A percentile compares a stretch with the other conserved stretches of the same genome.
Conservation (phyloP, 2,113 vertebrate species). For the Leuciscus idus region DNA sequence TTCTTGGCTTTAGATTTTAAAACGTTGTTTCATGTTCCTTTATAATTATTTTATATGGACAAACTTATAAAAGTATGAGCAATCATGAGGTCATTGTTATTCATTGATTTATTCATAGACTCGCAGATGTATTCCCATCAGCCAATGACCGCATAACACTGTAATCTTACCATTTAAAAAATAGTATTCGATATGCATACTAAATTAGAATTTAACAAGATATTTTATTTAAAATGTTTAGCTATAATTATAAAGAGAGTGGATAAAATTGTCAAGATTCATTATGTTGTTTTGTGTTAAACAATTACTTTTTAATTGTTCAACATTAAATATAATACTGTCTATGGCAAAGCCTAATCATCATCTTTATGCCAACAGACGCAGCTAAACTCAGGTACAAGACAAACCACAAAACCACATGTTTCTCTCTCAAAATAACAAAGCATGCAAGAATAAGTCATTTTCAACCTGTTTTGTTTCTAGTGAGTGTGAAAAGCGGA, state of each 20-base stretch:
- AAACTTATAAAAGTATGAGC: conserved; percentile 41
- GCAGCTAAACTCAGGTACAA: background rate
- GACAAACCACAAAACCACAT: conserved; percentile 1
- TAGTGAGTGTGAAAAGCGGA: conserved; percentile 5
- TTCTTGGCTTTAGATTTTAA: background rate
- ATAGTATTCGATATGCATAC: background rate
- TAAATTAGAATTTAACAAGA: conserved; percentile 3
- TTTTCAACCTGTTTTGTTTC: conserved; percentile 27
- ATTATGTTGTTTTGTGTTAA: conserved; percentile 1
- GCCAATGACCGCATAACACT: conserved; percentile 11
- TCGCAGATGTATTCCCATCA: conserved; percentile 43
- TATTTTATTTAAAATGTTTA: conserved; percentile 23
- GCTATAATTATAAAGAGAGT: conserved; percentile 7
- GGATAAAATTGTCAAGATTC: background rate
- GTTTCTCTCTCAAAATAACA: conserved; percentile 24
- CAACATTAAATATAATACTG: background rate
- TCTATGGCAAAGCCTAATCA: conserved; percentile 2
- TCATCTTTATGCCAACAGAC: background rate
- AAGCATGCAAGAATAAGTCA: conserved; percentile 28
- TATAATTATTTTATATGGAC: conserved; percentile 23
- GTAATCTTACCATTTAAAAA: conserved; percentile 42
- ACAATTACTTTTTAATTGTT: background rate
- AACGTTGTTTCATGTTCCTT: conserved; percentile 15
- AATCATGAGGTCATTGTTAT: conserved; percentile 51
- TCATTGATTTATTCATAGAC: conserved; percentile 13